Conservation (phyloP, 2,888 invertebrate genomes). For the Thymelicus acteon region DNA sequence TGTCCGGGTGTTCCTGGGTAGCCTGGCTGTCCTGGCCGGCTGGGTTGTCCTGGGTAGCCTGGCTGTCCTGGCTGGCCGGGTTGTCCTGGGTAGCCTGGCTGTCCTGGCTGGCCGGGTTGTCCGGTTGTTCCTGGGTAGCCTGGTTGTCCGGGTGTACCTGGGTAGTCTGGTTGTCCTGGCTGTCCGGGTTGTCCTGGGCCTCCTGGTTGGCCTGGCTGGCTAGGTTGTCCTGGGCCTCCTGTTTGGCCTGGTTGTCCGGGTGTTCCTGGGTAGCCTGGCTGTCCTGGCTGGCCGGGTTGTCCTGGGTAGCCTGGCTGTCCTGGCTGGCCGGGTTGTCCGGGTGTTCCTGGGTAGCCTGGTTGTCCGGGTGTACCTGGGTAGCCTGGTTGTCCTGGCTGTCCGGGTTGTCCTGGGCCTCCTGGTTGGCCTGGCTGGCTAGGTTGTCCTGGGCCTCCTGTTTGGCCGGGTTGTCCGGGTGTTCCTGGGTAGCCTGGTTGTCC, state of each 20-base stretch:
- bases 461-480: slow-evolving; percentile 43
- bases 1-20: slow-evolving; percentile 49
- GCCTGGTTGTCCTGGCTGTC: slow-evolving; percentile 60
- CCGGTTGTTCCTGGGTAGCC: slow-evolving; percentile 44
- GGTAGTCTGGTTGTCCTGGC: slow-evolving; percentile 43
- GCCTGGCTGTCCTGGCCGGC: slow-evolving; percentile 44
- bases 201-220: slow-evolving; percentile 46
- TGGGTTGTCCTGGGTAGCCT: slow-evolving; percentile 42
- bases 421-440: slow-evolving; percentile 45
- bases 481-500: slow-evolving; percentile 44
- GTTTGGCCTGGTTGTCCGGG: slow-evolving; percentile 44
- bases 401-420: slow-evolving; percentile 45
- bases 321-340: slow-evolving; percentile 45
- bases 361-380: slow-evolving; percentile 64
- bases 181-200: slow-evolving; percentile 59
- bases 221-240: slow-evolving; percentile 49
- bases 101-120: slow-evolving; percentile 43
- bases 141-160: slow-evolving; percentile 45
- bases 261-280: slow-evolving; percentile 58
- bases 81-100: slow-evolving; percentile 43
- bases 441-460: slow-evolving; percentile 44
- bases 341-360: slow-evolving; percentile 43
- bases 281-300: slow-evolving; percentile 41
- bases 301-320: slow-evolving; percentile 42
- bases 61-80: slow-evolving; percentile 45